Conservation (phyloP, 2,888 invertebrate species). For the Drosophila cyrtoloma region DNA sequence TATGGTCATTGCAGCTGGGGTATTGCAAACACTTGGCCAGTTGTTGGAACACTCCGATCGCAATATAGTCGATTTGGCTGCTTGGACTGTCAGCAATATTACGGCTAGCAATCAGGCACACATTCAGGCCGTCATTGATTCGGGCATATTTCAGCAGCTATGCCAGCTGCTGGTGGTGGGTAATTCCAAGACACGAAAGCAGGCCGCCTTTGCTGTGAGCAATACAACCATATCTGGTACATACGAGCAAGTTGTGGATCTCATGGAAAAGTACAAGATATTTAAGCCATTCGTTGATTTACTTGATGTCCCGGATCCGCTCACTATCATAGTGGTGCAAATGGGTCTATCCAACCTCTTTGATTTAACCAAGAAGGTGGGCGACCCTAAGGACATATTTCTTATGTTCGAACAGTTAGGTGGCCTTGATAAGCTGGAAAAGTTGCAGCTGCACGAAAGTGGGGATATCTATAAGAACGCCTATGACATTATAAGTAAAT, state of each 20-base stretch:
- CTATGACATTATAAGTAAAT: constrained; percentile 91
- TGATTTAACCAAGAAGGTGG: constrained; percentile 90
- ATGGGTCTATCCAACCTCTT: constrained; percentile 92
- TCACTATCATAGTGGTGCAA: constrained; percentile 91
- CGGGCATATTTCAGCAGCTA: constrained; percentile 83
- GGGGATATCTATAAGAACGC: constrained; percentile 93
- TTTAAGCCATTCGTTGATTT: constrained; percentile 92
- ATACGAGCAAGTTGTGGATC: constrained; percentile 89
- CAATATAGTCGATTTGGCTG: constrained; percentile 85
- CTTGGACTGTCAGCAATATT: constrained; percentile 97
- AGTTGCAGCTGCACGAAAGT: constrained; percentile 95
- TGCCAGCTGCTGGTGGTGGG: constrained; percentile 85
- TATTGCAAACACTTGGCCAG: constrained; percentile 88
- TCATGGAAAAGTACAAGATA: constrained; percentile 89
- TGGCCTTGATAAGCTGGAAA: constrained; percentile 95
- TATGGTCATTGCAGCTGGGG: constrained; percentile 91
- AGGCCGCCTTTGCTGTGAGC: constrained; percentile 97
- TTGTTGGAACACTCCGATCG: constrained; percentile 88
- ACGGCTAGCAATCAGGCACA: constrained; percentile 94
- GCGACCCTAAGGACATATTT: constrained; percentile 91
- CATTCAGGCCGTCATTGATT: constrained; percentile 92
- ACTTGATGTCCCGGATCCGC: constrained; percentile 91
- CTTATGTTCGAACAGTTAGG: constrained; percentile 95
- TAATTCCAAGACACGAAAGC: constrained; percentile 93
- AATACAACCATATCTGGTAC: constrained; percentile 96